Conservation (phyloP, 1,140 invertebrate genomes). For the Dufourea novaeangliae region DNA sequence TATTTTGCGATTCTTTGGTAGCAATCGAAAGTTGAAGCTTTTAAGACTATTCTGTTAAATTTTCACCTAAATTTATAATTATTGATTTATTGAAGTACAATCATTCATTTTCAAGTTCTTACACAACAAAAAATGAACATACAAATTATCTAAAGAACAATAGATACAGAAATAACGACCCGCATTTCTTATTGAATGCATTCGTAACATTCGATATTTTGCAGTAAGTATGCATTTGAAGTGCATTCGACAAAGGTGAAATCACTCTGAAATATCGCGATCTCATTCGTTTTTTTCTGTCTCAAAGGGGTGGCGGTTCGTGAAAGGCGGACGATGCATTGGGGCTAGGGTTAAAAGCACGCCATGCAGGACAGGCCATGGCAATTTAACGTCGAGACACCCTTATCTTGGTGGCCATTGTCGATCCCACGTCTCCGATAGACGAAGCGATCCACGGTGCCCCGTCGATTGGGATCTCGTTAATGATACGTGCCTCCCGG, state of each 20-base stretch:
- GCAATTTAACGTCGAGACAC: constrained; percentile 21
- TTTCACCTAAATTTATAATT: too few species aligned
- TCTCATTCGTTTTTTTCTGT: background rate
- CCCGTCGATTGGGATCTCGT: constrained; percentile 31
- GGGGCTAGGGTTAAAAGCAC: background rate
- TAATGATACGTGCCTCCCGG: constrained; percentile 10
- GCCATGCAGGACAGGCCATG: background rate
- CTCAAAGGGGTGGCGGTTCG: background rate
- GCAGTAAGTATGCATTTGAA: background rate
- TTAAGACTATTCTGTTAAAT: too few species aligned
- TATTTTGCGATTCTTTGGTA: too few species aligned
- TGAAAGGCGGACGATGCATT: background rate
- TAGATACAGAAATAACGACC: too few species aligned
- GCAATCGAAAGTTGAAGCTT: too few species aligned
- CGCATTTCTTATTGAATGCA: too few species aligned
- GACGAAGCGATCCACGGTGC: background rate
- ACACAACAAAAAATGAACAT: too few species aligned
- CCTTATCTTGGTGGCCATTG: constrained; percentile 10
- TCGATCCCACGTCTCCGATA: constrained; percentile 18
- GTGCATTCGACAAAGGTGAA: background rate
- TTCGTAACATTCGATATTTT: background rate
- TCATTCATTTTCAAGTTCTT: too few species aligned
- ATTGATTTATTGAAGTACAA: too few species aligned
- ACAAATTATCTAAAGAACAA: too few species aligned
- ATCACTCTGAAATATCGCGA: background rate